phyloP scores from a whole-genome alignment of 2,888 invertebrate genomes.

The Cenopis cana region DNA sequence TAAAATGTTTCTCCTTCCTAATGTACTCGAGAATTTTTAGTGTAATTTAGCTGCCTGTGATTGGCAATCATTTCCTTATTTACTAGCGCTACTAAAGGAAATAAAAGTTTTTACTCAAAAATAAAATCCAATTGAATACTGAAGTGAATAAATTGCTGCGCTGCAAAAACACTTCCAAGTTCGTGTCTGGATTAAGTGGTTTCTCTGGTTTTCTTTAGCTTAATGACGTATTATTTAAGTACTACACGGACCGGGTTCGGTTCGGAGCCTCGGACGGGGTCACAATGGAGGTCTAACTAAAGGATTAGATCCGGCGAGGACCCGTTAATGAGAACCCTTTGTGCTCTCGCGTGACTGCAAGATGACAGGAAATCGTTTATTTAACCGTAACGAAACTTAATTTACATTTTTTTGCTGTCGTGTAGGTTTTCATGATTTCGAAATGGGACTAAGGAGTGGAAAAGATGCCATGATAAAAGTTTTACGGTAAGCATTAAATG shows the following conservation, averaged over 20 bases:
- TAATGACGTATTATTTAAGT: constrained; percentile 42
- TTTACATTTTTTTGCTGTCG: constrained; percentile 65
- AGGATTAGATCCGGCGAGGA: constrained; percentile 79
- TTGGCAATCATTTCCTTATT: background rate
- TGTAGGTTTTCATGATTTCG: constrained; percentile 66
- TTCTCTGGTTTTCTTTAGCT: constrained; percentile 31
- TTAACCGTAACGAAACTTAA: constrained; percentile 73
- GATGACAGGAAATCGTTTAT: constrained; percentile 76
- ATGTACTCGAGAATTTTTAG: background rate
- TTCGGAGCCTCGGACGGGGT: constrained; percentile 37
- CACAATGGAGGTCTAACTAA: constrained; percentile 81
- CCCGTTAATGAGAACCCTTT: constrained; percentile 78
- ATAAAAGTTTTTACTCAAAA: constrained; percentile 9
- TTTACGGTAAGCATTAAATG: constrained; percentile 25
- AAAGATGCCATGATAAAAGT: constrained; percentile 28
- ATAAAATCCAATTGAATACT: constrained; percentile 18
- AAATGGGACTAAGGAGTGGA: constrained; percentile 35
- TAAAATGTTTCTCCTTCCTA: background rate
- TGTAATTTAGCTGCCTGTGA: background rate
- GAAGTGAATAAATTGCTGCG: constrained; percentile 25
- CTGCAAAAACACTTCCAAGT: constrained; percentile 8
- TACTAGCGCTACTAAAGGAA: background rate
- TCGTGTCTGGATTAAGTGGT: constrained; percentile 38
- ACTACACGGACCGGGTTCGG: constrained; percentile 18
- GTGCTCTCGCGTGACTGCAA: constrained; percentile 62